Conservation (phyloP, 2,797 vertebrate genomes). For the Oceanodroma leucorhoa region DNA sequence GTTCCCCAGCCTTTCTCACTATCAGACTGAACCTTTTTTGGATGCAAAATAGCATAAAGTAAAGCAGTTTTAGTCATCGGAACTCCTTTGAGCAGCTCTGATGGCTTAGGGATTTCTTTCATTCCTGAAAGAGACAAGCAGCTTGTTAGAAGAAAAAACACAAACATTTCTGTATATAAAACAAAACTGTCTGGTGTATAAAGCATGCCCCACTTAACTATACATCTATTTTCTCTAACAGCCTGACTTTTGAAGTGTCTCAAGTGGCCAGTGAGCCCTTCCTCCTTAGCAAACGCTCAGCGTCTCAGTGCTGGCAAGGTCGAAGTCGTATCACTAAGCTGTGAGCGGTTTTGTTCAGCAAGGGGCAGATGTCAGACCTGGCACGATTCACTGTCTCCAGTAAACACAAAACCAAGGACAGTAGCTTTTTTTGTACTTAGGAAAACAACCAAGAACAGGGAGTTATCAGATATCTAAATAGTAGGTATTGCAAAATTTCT, state of each 20-base stretch:
- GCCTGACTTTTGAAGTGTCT: neutral
- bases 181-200: neutral
- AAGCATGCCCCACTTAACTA: neutral
- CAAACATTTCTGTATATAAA: constrained; percentile 55
- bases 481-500: neutral
- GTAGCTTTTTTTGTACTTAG: fast-evolving
- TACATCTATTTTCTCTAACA: neutral
- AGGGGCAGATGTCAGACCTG: neutral
- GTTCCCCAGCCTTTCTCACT: neutral
- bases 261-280: neutral
- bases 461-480: fast-evolving
- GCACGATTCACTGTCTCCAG: neutral
- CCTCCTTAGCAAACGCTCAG: neutral
- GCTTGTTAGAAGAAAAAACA: constrained; percentile 69
- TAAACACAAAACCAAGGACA: neutral
- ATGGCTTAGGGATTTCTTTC: neutral
- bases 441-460: neutral
- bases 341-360: neutral
- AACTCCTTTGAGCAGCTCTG: neutral
- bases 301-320: fast-evolving
- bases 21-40: neutral
- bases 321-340: neutral
- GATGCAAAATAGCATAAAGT: constrained; percentile 36
- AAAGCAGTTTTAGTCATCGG: neutral
- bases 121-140: constrained; percentile 79